Conservation (phyloP, 2,797 vertebrate genomes). For the Danio albolineatus region DNA sequence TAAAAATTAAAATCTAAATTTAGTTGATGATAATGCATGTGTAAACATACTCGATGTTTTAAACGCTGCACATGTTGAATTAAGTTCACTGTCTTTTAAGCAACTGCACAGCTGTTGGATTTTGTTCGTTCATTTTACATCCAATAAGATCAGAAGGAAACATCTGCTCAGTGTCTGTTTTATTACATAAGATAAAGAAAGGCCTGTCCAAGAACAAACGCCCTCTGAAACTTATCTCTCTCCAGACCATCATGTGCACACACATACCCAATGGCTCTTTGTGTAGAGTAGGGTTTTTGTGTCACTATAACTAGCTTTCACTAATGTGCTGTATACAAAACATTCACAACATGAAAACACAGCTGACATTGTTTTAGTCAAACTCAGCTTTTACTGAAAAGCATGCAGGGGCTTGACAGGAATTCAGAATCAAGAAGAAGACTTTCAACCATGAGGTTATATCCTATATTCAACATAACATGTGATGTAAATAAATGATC, state of each 20-base stretch:
- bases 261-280: background rate
- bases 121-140: background rate
- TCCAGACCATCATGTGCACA: background rate
- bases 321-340: conserved; percentile 57
- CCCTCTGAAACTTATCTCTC: conserved; percentile 30
- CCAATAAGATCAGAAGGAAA: conserved; percentile 2
- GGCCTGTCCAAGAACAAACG: conserved; percentile 15
- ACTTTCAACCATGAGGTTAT: background rate
- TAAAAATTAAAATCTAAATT: too few relatives aligned
- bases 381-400: conserved; percentile 3
- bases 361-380: background rate
- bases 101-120: background rate
- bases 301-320: background rate
- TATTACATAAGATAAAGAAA: conserved; percentile 30
- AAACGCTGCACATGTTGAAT: background rate
- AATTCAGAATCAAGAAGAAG: background rate
- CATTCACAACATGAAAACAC: conserved; percentile 41
- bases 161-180: conserved; percentile 22
- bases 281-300: background rate
- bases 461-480: background rate
- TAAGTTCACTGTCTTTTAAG: background rate
- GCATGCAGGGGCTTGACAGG: background rate
- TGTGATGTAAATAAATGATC: background rate
- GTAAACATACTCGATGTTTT: background rate
- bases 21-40: too few relatives aligned